Base-by-base conservation (phyloP, 2,113 vertebrate genomes). In the Halcyon senegalensis region DNA sequence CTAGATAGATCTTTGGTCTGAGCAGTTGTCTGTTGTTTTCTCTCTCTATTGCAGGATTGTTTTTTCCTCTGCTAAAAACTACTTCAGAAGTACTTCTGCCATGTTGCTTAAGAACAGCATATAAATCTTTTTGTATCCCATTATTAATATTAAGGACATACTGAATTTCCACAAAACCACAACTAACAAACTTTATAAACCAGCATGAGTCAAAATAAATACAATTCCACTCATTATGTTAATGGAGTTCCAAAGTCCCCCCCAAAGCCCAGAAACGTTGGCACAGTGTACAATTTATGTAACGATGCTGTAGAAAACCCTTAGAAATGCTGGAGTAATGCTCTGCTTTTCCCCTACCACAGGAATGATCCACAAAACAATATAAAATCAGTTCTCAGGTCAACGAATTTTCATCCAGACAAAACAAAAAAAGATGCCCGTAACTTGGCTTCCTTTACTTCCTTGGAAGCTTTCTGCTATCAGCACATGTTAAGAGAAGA, bases 161-260 rank as follows among this genome's bases (percentile, higher is more conserved):
- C n/a, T 87, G 77, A 91, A 87, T 92, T 91, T 92, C 79, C 93
- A 87, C 31, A 94, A 94, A 94, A 67, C 59, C 68, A 31, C 89
- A 83, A 85, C 67, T 13, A 90, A 21, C 67, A 92, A 94, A 66
- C 64, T 70, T 90, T 30, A 85, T 62, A 94, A 94, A 93, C 33
- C 55, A 84, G n/a, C 37, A 62, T 82, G 58, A 95, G 56, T 92
- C 82, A 91, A 96, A 75, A 43, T 55, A 83, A 91, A 87, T 74
- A 58, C 84, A 92, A 94, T 89, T 86, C 87, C 83, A 90, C 44
- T 81, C 30, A 0, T 94, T 93, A 92, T 0, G 5, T 73, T 92
- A 88, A 86, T 53, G 33, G 64, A 94, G 83, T 89, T 93, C 76
- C 83, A 90, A 93, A 89, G 73, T 78, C 63, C 39, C 87, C 68